Evolutionary conservation across 2,797 vertebrate genomes (phyloP).

Genomic region (Gallinago stenura): DNA sequence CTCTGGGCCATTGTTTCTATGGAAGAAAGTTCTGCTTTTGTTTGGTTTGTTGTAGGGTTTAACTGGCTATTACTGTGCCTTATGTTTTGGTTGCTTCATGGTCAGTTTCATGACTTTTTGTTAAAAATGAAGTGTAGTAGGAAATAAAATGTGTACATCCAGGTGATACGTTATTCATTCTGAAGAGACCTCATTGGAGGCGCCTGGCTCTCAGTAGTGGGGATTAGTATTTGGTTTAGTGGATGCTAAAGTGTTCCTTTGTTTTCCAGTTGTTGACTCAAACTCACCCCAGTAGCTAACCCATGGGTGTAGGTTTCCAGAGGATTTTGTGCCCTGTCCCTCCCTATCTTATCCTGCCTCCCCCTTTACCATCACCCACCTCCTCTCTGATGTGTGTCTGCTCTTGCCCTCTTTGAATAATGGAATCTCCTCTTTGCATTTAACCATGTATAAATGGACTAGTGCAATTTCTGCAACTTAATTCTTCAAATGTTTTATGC

Average conservation of each 20-base stretch:
- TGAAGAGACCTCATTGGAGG: background rate
- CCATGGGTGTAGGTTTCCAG: background rate
- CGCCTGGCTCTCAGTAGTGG: background rate
- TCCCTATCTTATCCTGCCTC: background rate
- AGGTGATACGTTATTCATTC: fast-evolving
- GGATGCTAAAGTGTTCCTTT: background rate
- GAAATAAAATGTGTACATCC: background rate
- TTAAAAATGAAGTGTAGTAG: background rate
- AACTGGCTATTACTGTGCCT: background rate
- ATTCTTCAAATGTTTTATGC: background rate
- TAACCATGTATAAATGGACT: fast-evolving
- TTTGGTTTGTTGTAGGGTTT: slow-evolving; percentile 10
- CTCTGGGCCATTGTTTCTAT: background rate
- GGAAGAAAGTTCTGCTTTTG: background rate
- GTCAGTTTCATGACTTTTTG: background rate
- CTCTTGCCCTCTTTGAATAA: background rate
- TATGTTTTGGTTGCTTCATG: background rate
- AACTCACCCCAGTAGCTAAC: background rate
- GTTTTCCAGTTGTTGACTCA: background rate
- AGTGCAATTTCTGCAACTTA: background rate
- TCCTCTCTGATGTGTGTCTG: background rate
- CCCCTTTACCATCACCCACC: background rate
- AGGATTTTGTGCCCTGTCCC: background rate
- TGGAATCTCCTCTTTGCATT: background rate
- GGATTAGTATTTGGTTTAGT: background rate